Conservation (phyloP, 2,888 invertebrate species). For the Drosophila heteroneura region DNA sequence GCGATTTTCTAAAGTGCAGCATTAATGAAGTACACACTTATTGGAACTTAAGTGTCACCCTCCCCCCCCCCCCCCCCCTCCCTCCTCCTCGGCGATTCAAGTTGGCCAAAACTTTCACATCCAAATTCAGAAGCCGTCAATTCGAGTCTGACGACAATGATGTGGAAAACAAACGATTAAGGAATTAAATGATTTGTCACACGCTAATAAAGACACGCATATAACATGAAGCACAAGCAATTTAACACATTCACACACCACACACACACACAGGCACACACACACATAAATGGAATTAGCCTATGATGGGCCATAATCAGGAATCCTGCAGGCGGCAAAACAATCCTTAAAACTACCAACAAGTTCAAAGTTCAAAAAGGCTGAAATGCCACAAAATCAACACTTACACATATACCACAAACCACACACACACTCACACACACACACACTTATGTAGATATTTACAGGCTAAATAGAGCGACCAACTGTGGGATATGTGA, state of each 20-base stretch:
- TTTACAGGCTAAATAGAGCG: conserved; percentile 46
- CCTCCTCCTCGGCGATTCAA: not conserved
- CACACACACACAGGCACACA: conserved; percentile 12
- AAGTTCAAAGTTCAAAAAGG: conserved; percentile 77
- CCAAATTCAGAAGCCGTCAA: conserved; percentile 44
- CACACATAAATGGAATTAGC: conserved; percentile 28
- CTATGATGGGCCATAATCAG: conserved; percentile 63
- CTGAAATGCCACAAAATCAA: conserved; percentile 78
- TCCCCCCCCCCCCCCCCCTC: no score
- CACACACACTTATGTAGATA: conserved; percentile 6
- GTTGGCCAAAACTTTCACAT: conserved; percentile 1
- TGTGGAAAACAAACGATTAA: conserved; percentile 42
- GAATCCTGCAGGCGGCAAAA: conserved; percentile 41
- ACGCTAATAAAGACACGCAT: conserved; percentile 44
- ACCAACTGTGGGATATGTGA: conserved; percentile 10
- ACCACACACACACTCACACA: conserved; percentile 58
- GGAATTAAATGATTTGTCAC: conserved; percentile 72
- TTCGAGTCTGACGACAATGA: conserved; percentile 23
- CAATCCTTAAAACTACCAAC: conserved; percentile 58
- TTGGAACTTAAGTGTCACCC: not conserved
- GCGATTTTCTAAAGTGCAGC: not conserved
- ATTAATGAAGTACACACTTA: not conserved
- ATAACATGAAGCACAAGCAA: conserved; percentile 30
- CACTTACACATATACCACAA: conserved; percentile 64
- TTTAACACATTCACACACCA: conserved; percentile 32